phyloP scores from a whole-genome alignment of 35 echinoderm and acorn worm species.

The Anneissia japonica region DNA sequence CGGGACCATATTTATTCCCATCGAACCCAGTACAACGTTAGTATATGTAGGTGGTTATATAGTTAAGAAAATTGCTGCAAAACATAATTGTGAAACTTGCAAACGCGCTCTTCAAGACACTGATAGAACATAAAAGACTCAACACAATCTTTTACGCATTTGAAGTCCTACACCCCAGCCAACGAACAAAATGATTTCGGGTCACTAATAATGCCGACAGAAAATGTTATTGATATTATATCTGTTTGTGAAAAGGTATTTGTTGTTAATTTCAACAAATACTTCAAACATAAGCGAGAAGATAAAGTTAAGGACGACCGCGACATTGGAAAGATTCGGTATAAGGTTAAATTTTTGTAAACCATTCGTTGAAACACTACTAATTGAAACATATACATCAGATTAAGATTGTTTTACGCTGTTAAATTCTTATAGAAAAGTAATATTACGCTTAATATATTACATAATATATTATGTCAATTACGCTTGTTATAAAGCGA shows the following conservation, averaged over 20 bases:
- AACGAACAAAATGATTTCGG: slow-evolving; percentile 11
- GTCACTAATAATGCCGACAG: not conserved
- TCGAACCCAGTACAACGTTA: not conserved
- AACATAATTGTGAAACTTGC: slow-evolving; percentile 8
- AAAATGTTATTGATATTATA: slow-evolving; percentile 1
- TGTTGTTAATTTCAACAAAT: slow-evolving; percentile 20
- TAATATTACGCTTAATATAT: too few species aligned
- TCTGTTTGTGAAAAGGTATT: slow-evolving; percentile 27
- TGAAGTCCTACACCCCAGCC: not conserved
- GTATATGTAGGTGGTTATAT: slow-evolving; percentile 21
- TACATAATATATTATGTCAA: too few species aligned
- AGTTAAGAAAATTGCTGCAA: not conserved
- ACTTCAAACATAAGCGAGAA: not conserved
- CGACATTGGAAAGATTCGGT: too few species aligned
- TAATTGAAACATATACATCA: too few species aligned
- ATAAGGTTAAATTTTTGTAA: too few species aligned
- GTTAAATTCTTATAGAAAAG: too few species aligned
- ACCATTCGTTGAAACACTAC: too few species aligned
- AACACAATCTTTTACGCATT: not conserved
- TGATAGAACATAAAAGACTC: not conserved
- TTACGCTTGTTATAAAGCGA: too few species aligned
- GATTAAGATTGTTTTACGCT: too few species aligned
- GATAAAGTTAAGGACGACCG: too few species aligned
- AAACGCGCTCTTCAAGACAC: slow-evolving; percentile 5
- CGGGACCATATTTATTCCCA: not conserved